Percentiles rank a stretch among this genome's conserved stretches.
Conservation (phyloP, 2,888 invertebrate genomes). For the Cistogaster globosa region DNA sequence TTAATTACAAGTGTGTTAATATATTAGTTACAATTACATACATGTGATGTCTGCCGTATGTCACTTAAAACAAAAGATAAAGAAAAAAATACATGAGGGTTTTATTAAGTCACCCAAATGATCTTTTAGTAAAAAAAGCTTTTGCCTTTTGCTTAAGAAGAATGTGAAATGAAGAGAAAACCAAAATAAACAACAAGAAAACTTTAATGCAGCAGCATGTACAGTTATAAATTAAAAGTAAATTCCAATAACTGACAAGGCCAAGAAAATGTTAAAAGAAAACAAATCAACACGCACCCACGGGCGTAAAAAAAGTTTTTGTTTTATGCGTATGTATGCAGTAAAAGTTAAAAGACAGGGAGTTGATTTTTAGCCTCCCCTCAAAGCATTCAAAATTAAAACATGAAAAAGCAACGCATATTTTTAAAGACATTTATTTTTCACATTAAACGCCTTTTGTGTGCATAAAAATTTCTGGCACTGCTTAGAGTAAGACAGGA, state of each 20-base stretch:
- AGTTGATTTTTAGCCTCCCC: slow-evolving; percentile 46
- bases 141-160: slow-evolving; percentile 39
- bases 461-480: not conserved
- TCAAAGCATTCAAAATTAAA: not conserved
- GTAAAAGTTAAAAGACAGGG: slow-evolving; percentile 38
- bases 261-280: slow-evolving; percentile 51
- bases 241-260: slow-evolving; percentile 72
- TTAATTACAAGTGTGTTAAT: slow-evolving; percentile 69
- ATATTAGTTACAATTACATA: slow-evolving; percentile 66
- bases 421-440: no score
- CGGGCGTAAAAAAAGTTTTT: slow-evolving; percentile 27
- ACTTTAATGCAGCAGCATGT: slow-evolving; percentile 47
- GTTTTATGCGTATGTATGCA: not conserved
- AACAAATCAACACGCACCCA: slow-evolving; percentile 29
- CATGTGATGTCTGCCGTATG: slow-evolving; percentile 54
- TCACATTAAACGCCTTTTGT: no score
- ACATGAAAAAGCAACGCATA: not conserved
- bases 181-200: slow-evolving; percentile 62
- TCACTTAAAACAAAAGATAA: slow-evolving; percentile 41
- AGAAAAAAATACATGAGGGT: not conserved
- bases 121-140: slow-evolving; percentile 62
- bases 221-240: slow-evolving; percentile 74
- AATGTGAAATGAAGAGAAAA: slow-evolving; percentile 7
- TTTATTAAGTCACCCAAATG: slow-evolving; percentile 62
- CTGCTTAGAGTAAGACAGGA: not conserved